Evolutionary conservation across 2,113 vertebrate species (phyloP).

Genomic region (Sprattus sprattus): DNA sequence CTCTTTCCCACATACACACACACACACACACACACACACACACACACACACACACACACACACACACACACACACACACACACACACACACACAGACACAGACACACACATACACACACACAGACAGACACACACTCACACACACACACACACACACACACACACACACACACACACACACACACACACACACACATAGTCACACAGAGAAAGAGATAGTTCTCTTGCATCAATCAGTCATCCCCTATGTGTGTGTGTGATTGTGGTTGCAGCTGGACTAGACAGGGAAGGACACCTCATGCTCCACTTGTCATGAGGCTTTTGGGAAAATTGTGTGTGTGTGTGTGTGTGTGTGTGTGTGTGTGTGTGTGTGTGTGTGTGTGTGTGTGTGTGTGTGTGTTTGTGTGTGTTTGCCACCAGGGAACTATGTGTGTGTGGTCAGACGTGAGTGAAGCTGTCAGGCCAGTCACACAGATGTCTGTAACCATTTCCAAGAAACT

Average conservation of each 20-base stretch:
- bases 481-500: conserved; percentile 3
- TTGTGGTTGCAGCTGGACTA: conserved; percentile 9
- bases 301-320: background rate
- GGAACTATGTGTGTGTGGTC: conserved; percentile 19
- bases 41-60: conserved; percentile 3
- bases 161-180: background rate
- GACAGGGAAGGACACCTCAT: conserved; percentile 24
- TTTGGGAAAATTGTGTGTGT: background rate
- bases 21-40: background rate
- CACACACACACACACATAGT: background rate
- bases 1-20: background rate
- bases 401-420: conserved; percentile 1
- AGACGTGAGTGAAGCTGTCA: conserved; percentile 2
- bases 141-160: background rate
- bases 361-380: background rate
- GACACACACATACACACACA: too few relatives aligned
- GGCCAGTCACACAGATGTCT: background rate
- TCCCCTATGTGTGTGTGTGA: background rate
- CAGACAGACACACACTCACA: background rate
- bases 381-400: background rate
- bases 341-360: background rate
- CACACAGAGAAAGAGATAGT: background rate
- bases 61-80: too few relatives aligned
- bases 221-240: background rate
- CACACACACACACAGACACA: too few relatives aligned